Evolutionary conservation across 1,140 invertebrate genomes (phyloP), one percentile per base, ranked within the genome.

Genomic region (Hermatobates lingyangjiaoensis): DNA sequence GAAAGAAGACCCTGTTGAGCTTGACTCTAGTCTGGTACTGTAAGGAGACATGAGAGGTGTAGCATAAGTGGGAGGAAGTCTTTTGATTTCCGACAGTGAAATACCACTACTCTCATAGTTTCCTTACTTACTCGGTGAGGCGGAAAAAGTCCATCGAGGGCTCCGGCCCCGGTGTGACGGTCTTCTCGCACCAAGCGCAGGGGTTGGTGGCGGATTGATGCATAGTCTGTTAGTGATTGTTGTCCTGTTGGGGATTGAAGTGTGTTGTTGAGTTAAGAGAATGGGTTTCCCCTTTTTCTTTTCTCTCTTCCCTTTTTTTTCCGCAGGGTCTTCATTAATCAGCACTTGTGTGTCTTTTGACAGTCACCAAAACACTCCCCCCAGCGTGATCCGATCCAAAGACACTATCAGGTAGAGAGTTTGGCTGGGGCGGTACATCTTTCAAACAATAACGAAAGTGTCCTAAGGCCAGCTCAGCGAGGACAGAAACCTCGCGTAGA

Each of bases 341-440:
- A n/a, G n/a, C n/a, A n/a, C n/a, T n/a, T n/a, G n/a, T n/a, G n/a
- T n/a, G n/a, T n/a, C n/a, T n/a, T n/a, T n/a, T n/a, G n/a, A n/a
- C n/a, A n/a, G n/a, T n/a, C n/a, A n/a, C n/a, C n/a, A n/a, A n/a
- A n/a, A n/a, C 56, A 52, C 56, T 53, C 54, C 62, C 63, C 63
- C 63, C 65, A 64, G 65, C 64, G 66, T 68, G 68, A 74, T 73
- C 73, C 71, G 70, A 67, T 72, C 68, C 70, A 71, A 77, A 69
- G 74, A 78, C 75, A 76, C 67, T 71, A 72, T 70, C 76, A 80
- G 77, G 73, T 68, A 71, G 76, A 77, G 75, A 82, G 79, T 82
- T 83, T 81, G 77, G 75, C 81, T 82, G 79, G 79, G 78, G 80
- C 77, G 76, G 80, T 77, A 84, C 78, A 82, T 72, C 72, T 74